Evolutionary conservation across 2,797 vertebrate species (phyloP), one percentile per base, ranked within the genome.

Genomic region (Dallia pectoralis): DNA sequence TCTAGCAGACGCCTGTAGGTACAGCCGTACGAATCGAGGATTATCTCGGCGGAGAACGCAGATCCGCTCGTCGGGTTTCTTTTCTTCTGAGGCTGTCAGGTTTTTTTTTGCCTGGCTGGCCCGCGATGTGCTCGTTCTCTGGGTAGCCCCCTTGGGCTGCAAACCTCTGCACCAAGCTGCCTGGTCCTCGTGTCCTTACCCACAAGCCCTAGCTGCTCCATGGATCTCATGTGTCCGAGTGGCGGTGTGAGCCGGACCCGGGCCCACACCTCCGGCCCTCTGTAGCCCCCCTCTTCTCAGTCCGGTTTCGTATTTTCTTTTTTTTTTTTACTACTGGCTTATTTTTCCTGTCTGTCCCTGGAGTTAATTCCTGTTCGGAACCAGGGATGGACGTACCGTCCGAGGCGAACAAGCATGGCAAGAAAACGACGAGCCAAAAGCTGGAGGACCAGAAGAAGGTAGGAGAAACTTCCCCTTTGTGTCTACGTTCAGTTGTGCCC

Each of bases 361-460:
- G 93, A 92, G 25, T 90, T 93, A 72, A 85, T 81, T 84, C 72
- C 78, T 87, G 82, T 67, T 62, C 87, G 92, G 84, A 86, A 89
- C 84, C 89, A 91, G 91, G 92, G 89, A 99, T 99, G 97, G 97
- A 99, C 95, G 94, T 95, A 95, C 94, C 94, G 90, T 93, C 95
- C 79, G 97, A 98, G 87, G 93, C 93, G 89, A 94, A 86, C 92
- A 98, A 93, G 88, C 96, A 97, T 96, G 95, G 94, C 90, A 98
- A 95, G 91, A 98, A 97, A 93, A 94, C 95, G 72, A 90, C 96
- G 78, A 96, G 95, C 93, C 97, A 99, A 84, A 99, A 99, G 82
- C 92, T 99, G 86, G 97, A 99, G 92, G 97, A 99, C 90, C 97
- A 99, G 89, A 99, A 99, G 84, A 98, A 98, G 97, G 97, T 99